Evolutionary conservation across 2,888 invertebrate species (phyloP).

Genomic region (Acanthosoma haemorrhoidale): DNA sequence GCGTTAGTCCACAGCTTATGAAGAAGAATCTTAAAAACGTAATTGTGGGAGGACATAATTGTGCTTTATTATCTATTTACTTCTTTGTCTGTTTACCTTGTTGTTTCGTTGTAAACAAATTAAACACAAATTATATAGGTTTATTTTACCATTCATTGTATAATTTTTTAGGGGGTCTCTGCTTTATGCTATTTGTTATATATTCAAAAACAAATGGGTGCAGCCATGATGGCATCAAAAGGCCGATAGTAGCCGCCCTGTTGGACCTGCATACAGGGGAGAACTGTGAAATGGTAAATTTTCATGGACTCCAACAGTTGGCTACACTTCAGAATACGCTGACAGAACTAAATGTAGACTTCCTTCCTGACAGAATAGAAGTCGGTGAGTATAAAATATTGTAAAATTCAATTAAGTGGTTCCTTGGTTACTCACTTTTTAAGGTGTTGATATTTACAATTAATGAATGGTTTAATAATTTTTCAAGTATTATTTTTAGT

Average conservation of each 20-base stretch:
- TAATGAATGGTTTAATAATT: not conserved
- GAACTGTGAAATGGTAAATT: conserved; percentile 21
- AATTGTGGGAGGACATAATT: too few species aligned
- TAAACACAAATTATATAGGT: too few species aligned
- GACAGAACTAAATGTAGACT: conserved; percentile 22
- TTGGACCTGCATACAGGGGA: conserved; percentile 29
- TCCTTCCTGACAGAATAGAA: conserved; percentile 19
- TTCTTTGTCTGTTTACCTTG: too few species aligned
- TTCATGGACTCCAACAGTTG: conserved; percentile 32
- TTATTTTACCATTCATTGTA: too few species aligned
- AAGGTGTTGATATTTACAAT: not conserved
- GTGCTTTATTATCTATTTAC: too few species aligned
- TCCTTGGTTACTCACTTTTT: not conserved
- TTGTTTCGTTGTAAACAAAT: too few species aligned
- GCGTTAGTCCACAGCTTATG: too few species aligned
- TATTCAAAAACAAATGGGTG: not conserved
- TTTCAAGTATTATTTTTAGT: not conserved
- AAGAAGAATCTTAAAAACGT: too few species aligned
- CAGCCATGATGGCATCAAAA: not conserved
- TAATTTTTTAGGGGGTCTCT: too few species aligned
- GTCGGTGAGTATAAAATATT: conserved; percentile 25
- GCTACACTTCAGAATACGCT: conserved; percentile 29
- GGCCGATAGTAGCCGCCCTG: conserved; percentile 31
- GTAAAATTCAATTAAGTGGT: not conserved
- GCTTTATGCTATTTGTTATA: not conserved